Evolutionary conservation across 1,140 invertebrate genomes (phyloP), one percentile per base, ranked within the genome.

Genomic region (Saccostrea cuccullata): DNA sequence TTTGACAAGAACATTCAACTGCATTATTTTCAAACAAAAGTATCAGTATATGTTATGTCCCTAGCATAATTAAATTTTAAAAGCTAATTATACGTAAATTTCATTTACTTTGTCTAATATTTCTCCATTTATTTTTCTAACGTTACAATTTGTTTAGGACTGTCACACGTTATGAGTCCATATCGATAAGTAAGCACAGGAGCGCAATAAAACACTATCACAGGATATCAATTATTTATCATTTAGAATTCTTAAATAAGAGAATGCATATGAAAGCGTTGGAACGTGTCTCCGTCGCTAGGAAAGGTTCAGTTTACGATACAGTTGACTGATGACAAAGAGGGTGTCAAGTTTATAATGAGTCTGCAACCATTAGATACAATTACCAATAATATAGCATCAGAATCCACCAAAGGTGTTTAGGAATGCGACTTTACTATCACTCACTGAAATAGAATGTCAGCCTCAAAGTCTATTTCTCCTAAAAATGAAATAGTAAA

Each of bases 231-330:
- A 77, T 77, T 77, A 77, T 77, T 77, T 26, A 77, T 77, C 70
- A 77, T 77, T 77, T 30, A 77, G 70, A 77, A 77, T 77, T 77
- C 36, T 77, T 77, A 77, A 77, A 77, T 77, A 77, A 36, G 70
- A 77, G 70, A 77, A 36, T 36, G 70, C 26, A 77, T 77, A 77
- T 77, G 70, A 77, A 77, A 77, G 70, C 70, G 26, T 30, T 36
- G 70, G 70, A 77, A 77, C 70, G 70, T 77, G 26, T 23, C 26
- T 77, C 70, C 26, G 70, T 77, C 26, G 70, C 70, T 77, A 77
- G 23, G 70, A 36, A 77, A 77, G 70, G 30, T 26, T 77, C 70
- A 36, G 70, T 77, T 77, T 77, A 77, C 70, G 70, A 77, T 26
- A 77, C 9, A 36, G 70, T 13, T 77, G 70, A 77, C 9, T 77